phyloP scores from a whole-genome alignment of 2,113 vertebrate genomes.

The Menura novaehollandiae region DNA sequence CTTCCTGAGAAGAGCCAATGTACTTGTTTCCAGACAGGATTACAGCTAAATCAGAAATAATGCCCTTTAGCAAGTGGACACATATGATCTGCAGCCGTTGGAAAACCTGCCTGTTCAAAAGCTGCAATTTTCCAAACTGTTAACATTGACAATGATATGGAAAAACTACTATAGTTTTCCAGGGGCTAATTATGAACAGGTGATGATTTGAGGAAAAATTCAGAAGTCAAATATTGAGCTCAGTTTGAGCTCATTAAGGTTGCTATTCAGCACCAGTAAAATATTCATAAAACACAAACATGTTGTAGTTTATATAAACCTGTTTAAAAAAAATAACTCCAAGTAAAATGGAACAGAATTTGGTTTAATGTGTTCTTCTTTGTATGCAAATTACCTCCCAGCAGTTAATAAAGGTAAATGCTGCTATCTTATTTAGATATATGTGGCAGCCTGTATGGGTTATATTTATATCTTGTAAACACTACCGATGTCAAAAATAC shows the following conservation, averaged over 20 bases:
- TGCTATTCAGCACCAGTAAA: slow-evolving; percentile 54
- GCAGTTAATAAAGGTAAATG: slow-evolving; percentile 29
- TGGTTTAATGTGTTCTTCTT: neutral
- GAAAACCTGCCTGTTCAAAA: slow-evolving; percentile 14
- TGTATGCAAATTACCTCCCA: slow-evolving; percentile 3
- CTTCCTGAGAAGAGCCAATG: neutral
- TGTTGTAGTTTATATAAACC: slow-evolving; percentile 29
- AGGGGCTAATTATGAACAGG: slow-evolving; percentile 69
- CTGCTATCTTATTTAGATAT: neutral
- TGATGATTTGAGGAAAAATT: slow-evolving; percentile 48
- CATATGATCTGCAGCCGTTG: neutral
- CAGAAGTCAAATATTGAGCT: slow-evolving; percentile 62
- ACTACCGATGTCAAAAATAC: neutral
- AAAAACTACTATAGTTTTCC: slow-evolving; percentile 20
- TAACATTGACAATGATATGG: neutral
- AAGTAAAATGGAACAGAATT: slow-evolving; percentile 28
- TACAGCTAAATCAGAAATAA: slow-evolving; percentile 5
- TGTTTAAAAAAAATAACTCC: slow-evolving; percentile 22
- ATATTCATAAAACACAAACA: slow-evolving; percentile 62
- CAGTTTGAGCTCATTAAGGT: slow-evolving; percentile 62
- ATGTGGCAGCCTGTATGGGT: neutral
- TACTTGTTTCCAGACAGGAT: neutral
- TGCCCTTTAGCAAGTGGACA: neutral
- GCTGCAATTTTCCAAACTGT: slow-evolving; percentile 6
- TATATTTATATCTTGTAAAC: neutral